Evolutionary conservation across 2,113 vertebrate genomes (phyloP), one percentile per base, ranked within the genome.

Genomic region (Procavia capensis): DNA sequence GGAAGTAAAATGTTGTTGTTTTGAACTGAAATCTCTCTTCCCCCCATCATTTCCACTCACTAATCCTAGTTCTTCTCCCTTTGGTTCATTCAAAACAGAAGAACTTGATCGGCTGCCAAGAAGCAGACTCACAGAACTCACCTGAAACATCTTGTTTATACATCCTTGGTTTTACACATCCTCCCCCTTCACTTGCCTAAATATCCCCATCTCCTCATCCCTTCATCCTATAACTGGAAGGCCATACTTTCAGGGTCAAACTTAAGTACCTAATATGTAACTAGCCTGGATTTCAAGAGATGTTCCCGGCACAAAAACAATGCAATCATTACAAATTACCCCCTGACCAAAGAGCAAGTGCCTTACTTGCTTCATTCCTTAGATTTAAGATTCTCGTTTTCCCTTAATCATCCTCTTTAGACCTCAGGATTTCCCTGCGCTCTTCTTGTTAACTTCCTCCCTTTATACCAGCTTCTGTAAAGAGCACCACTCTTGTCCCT

Each of bases 371-470:
- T 90, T 89, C 41, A 50, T 86, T 34, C 8, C 25, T 47, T 88
- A 9, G 36, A 63, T 91, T 95, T 85, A 41, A 83, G 27, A 75
- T 83, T 88, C 50, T 74, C 34, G 14, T 54, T 78, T 93, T 36
- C 43, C 74, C 75, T 94, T 22, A 85, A 85, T 47, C 70, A 61
- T n/a, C 24, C 10, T 82, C 50, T 94, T 81, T 92, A 89, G 10
- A 93, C 22, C 7, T 43, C 20, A 22, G 9, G 0, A 17, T 47
- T 95, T 76, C 43, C 39, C 80, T 76, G 2, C 2, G 45, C n/a
- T 85, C 1, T 81, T 43, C 14, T 74, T 92, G 76, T 34, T 81
- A 85, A 94, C 31, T 11, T 9, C 34, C 11, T 4, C 6, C 6
- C 64, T 6, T 47, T 11, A 74, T 6, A 24, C 70, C 64, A 72